Evolutionary conservation across 2,113 vertebrate species (phyloP), one percentile per base, ranked within the genome.

Genomic region (Peucedramus taeniatus): DNA sequence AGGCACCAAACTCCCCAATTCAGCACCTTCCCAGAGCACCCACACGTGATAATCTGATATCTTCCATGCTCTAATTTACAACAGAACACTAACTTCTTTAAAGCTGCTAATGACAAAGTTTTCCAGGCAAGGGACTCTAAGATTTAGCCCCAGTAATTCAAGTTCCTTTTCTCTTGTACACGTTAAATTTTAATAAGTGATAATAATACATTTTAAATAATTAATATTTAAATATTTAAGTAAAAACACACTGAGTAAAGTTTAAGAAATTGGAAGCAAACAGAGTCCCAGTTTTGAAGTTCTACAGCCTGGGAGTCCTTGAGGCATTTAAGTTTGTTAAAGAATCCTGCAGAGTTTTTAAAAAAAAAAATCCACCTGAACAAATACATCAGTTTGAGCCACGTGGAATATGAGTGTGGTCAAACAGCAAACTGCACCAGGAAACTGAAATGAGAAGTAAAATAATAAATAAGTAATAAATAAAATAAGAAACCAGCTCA

Each of bases 321-420:
- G 18, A 76, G 24, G 9, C 15, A 15, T 23, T 53, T 8, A 4
- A 5, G 40, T 64, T 54, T 51, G 33, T 26, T 49, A 51, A 31
- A 71, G 22, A 56, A 40, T 13, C 24, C 22, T 53, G 14, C 37
- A 17, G 9, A 53, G 47, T 7, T 53, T 4, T n/a, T n/a, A n/a
- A n/a, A n/a, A 13, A 20, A 50, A 66, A 47, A 50, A 22, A 19
- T 5, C 45, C 54, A 3, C 22, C 20, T 69, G 31, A 22, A 40
- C 53, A 61, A 92, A 69, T 4, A 4, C 6, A 24, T 8, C 9
- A 9, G 9, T 23, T 33, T 13, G 23, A 83, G 44, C 21, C 65
- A n/a, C 0, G 7, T 26, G 42, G 42, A 65, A 57, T 6, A 2
- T 3, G 42, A 50, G 33, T 1, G 47, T 8, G 31, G 18, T 4